Conservation (phyloP, 2,888 invertebrate species). For the Tortrix viridana region DNA sequence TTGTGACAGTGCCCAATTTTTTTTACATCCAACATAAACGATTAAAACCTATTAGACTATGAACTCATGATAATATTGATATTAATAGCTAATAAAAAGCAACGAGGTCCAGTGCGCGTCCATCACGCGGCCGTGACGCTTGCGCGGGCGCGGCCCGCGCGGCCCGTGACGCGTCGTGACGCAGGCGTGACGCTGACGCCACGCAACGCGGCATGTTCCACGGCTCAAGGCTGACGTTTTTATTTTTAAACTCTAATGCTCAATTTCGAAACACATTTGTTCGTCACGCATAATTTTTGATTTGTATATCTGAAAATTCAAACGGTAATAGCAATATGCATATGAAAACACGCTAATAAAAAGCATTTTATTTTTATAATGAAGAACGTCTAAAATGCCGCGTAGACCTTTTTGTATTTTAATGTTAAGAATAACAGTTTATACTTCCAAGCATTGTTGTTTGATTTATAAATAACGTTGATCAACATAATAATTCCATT, state of each 20-base stretch:
- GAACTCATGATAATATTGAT: background rate
- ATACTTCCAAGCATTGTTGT: background rate
- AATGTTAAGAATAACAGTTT: conserved; percentile 2
- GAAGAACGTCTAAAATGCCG: no score
- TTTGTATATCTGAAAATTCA: background rate
- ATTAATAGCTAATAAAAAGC: background rate
- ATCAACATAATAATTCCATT: conserved; percentile 13
- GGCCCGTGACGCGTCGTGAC: conserved; percentile 48
- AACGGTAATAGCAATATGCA: background rate
- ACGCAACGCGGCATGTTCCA: conserved; percentile 17
- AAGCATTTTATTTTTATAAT: no score
- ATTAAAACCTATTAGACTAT: no score
- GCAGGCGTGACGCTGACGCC: conserved; percentile 46
- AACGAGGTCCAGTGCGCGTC: background rate
- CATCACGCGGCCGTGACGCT: conserved; percentile 21
- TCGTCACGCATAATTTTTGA: conserved; percentile 1
- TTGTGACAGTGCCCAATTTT: no score
- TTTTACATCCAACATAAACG: no score
- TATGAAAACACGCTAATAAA: background rate
- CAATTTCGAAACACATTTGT: conserved; percentile 4
- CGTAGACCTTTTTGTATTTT: no score
- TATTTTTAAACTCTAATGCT: conserved; percentile 10
- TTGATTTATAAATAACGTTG: background rate
- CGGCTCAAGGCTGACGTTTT: conserved; percentile 35
- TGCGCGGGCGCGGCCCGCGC: conserved; percentile 50